phyloP scores from a whole-genome alignment of 2,113 vertebrate genomes.

The Okapia johnstoni region DNA sequence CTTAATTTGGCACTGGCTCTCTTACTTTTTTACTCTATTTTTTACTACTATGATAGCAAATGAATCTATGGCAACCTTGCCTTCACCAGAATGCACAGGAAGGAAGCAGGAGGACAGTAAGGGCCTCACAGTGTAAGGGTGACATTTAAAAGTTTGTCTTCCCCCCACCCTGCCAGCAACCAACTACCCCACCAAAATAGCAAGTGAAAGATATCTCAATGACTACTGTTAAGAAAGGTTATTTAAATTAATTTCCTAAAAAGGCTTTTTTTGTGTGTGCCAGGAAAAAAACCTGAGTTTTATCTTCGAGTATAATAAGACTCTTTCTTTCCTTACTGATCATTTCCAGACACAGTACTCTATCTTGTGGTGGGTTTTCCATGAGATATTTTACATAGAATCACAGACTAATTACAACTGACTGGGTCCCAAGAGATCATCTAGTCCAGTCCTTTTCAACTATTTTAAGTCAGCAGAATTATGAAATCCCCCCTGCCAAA shows the following conservation, averaged over 20 bases:
- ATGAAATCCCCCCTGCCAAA: background rate
- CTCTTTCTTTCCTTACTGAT: background rate
- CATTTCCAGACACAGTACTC: background rate
- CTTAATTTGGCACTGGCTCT: constrained; percentile 5
- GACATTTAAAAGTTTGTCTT: background rate
- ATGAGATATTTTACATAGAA: background rate
- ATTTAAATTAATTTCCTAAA: constrained; percentile 23
- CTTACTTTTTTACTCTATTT: background rate
- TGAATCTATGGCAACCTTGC: background rate
- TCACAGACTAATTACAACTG: background rate
- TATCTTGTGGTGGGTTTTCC: background rate
- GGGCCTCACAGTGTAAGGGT: background rate
- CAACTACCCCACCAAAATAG: background rate
- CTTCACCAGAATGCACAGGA: background rate
- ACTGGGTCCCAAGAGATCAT: background rate
- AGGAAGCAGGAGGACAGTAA: background rate
- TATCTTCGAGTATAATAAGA: background rate
- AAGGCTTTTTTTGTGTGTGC: no score
- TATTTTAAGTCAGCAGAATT: background rate
- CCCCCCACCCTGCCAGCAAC: background rate
- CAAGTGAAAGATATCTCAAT: background rate
- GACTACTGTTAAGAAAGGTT: background rate
- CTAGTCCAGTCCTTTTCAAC: background rate
- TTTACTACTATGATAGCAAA: background rate
- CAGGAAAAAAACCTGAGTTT: background rate